These are phyloP conservation scores for Machimus rusticus DNA, from an alignment of 2,888 invertebrate genomes.

Conservation along the genomic window DNA sequence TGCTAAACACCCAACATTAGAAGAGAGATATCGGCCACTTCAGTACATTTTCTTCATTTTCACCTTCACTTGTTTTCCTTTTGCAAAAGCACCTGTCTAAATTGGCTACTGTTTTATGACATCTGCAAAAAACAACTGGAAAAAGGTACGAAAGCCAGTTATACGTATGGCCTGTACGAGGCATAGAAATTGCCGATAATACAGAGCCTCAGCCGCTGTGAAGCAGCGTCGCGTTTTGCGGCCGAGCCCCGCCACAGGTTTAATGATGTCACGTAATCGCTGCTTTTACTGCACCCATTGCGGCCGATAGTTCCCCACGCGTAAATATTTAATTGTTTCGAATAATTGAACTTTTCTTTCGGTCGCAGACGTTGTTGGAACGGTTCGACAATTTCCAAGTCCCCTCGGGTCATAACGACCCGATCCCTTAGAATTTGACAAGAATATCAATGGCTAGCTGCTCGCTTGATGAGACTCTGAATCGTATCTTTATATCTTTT, in stretches of 20 bases:
- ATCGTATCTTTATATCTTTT: neutral
- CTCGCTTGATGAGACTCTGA: neutral
- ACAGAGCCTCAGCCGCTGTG: neutral
- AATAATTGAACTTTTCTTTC: conserved; percentile 5
- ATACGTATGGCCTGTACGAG: neutral
- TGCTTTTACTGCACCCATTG: neutral
- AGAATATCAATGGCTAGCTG: neutral
- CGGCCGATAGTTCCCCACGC: neutral
- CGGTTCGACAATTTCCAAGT: neutral
- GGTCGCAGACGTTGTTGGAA: neutral
- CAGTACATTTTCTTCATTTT: conserved; percentile 9
- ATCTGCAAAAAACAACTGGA: neutral
- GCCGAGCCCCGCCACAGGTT: neutral
- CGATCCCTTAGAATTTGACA: conserved; percentile 15
- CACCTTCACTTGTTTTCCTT: conserved; percentile 21
- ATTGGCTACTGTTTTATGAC: conserved; percentile 20
- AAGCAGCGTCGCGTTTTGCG: neutral
- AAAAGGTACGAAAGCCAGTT: neutral
- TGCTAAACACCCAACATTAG: conserved; percentile 13
- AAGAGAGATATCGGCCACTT: neutral
- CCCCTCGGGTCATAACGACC: neutral
- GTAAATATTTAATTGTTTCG: conserved; percentile 17
- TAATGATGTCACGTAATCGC: conserved; percentile 22
- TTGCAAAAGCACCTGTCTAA: neutral
- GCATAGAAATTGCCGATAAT: neutral